These are phyloP conservation scores for Fopius arisanus DNA, from an alignment of 1,140 invertebrate genomes.

Conservation along the genomic window DNA sequence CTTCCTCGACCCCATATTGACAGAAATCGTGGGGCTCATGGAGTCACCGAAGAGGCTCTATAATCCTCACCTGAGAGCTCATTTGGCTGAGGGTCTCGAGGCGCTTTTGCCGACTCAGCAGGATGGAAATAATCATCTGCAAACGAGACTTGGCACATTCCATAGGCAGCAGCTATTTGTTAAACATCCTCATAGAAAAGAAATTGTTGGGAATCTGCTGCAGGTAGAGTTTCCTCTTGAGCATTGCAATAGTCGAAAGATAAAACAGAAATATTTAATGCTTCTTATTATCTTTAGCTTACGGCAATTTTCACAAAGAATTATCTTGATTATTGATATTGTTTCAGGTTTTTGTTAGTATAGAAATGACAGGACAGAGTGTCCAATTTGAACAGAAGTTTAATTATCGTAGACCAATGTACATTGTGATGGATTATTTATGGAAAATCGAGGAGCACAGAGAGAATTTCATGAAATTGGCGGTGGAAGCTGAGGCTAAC, in stretches of 20 bases:
- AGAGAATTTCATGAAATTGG: slow-evolving; percentile 76
- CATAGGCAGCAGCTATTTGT: slow-evolving; percentile 80
- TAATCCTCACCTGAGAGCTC: slow-evolving; percentile 92
- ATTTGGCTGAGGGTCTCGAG: slow-evolving; percentile 88
- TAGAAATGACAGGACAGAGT: slow-evolving; percentile 96
- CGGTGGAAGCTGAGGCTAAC: slow-evolving; percentile 81
- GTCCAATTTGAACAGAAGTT: slow-evolving; percentile 98
- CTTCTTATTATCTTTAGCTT: no score
- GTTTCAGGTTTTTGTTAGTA: slow-evolving; percentile 86
- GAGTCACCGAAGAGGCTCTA: slow-evolving; percentile 81
- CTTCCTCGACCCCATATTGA: slow-evolving; percentile 78
- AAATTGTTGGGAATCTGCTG: slow-evolving; percentile 58
- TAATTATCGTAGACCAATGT: slow-evolving; percentile 95
- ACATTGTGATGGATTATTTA: slow-evolving; percentile 89
- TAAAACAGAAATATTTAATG: no score
- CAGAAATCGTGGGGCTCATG: slow-evolving; percentile 71
- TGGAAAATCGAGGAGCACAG: slow-evolving; percentile 84
- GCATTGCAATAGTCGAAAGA: no score
- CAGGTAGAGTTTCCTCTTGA: slow-evolving; percentile 79
- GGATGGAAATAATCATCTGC: slow-evolving; percentile 66
- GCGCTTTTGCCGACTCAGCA: slow-evolving; percentile 75
- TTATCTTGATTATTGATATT: slow-evolving; percentile 70
- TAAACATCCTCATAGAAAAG: slow-evolving; percentile 75
- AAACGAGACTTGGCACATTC: slow-evolving; percentile 70
- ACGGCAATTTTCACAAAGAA: no score